Conservation (phyloP, 92 coral and sea anemone genomes). For the Porites evermanni region DNA sequence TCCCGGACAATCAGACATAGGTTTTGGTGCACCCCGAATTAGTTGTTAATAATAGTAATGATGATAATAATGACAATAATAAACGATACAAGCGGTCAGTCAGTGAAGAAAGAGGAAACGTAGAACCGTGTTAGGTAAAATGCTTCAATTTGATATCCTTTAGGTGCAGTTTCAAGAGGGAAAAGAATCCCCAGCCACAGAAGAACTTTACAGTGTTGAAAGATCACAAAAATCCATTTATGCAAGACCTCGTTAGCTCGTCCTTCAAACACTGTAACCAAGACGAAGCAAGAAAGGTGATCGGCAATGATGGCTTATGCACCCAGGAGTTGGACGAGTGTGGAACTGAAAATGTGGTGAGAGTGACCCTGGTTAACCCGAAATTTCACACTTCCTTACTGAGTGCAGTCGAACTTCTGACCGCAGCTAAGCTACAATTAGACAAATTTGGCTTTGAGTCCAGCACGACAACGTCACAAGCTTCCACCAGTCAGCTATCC, state of each 20-base stretch:
- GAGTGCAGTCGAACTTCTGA: neutral
- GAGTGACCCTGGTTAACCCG: neutral
- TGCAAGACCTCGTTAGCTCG: neutral
- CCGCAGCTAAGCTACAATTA: neutral
- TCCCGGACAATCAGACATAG: too few relatives aligned
- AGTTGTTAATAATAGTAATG: too few relatives aligned
- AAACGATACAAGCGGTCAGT: too few relatives aligned
- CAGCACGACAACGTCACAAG: neutral
- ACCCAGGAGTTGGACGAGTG: slow-evolving; percentile 6
- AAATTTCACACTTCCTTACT: neutral
- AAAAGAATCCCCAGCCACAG: too few relatives aligned
- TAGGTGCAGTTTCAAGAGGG: too few relatives aligned
- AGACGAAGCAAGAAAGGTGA: neutral
- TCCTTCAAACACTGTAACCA: neutral
- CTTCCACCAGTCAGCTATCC: neutral
- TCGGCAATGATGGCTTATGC: neutral
- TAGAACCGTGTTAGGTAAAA: too few relatives aligned
- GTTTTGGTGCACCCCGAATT: too few relatives aligned
- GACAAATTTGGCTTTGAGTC: neutral
- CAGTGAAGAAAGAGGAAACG: too few relatives aligned
- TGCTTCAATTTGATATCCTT: too few relatives aligned
- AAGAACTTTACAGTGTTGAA: too few relatives aligned
- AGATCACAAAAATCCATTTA: too few relatives aligned
- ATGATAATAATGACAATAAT: too few relatives aligned
- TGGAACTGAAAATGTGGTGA: neutral